These are phyloP conservation scores for Rhagonycha fulva DNA, from an alignment of 2,888 invertebrate species.

Conservation along the genomic window DNA sequence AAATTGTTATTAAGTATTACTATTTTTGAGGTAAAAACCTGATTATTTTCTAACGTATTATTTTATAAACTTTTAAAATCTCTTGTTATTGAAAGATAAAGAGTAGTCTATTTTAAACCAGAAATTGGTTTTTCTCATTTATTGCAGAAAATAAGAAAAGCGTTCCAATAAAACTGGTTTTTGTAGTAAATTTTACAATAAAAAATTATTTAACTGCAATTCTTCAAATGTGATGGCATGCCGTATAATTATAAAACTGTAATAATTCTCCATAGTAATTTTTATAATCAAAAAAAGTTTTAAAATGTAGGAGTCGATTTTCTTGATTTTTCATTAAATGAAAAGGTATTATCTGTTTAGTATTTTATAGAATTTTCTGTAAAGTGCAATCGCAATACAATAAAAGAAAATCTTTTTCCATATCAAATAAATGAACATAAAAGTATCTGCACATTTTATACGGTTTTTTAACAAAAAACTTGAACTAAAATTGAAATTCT, in stretches of 20 bases:
- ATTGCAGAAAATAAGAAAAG: neutral
- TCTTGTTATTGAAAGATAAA: neutral
- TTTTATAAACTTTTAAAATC: neutral
- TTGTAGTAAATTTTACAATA: neutral
- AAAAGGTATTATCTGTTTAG: neutral
- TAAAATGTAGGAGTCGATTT: neutral
- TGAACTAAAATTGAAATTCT: no score
- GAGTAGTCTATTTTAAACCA: neutral
- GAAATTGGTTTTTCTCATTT: neutral
- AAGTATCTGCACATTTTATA: no score
- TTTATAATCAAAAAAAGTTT: neutral
- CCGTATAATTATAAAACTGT: neutral
- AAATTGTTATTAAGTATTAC: neutral
- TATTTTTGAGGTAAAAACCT: neutral
- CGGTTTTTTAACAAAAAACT: no score
- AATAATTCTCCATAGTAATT: neutral
- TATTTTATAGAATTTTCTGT: neutral
- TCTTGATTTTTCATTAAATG: neutral
- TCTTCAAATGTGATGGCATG: neutral
- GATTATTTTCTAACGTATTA: neutral
- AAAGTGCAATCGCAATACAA: neutral
- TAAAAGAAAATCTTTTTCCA: neutral
- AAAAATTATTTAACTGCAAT: neutral
- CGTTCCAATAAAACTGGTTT: neutral
- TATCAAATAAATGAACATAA: neutral